Percentiles rank a stretch among this genome's conserved stretches.
Conservation (phyloP, 2,888 invertebrate species). For the Drepanosiphum platanoidis region DNA sequence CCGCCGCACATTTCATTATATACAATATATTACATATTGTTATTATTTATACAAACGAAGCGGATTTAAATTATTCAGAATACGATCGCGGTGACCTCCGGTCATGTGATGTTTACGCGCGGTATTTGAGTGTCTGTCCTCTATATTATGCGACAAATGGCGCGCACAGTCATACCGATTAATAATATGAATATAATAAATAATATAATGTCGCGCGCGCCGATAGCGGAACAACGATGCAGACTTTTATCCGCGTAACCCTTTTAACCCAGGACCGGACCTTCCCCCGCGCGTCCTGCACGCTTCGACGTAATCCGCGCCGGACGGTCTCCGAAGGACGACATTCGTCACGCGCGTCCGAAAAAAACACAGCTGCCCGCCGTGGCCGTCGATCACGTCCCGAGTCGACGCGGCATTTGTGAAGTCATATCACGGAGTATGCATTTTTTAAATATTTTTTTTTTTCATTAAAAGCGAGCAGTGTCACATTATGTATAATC, state of each 20-base stretch:
- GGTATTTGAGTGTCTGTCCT: neutral
- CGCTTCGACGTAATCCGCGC: neutral
- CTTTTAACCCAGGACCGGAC: neutral
- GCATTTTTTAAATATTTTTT: too few relatives aligned
- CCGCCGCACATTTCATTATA: neutral
- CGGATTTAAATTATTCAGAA: constrained; percentile 55
- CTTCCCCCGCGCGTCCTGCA: neutral
- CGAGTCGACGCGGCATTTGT: too few relatives aligned
- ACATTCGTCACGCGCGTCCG: neutral
- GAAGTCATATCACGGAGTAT: too few relatives aligned
- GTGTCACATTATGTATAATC: too few relatives aligned
- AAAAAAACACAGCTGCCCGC: too few relatives aligned
- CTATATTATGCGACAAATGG: constrained; percentile 35
- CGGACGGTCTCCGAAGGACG: neutral
- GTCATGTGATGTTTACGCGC: neutral
- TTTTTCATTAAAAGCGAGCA: too few relatives aligned
- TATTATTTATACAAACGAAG: neutral
- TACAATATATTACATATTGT: too few relatives aligned
- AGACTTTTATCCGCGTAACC: neutral
- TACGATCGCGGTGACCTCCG: constrained; percentile 34
- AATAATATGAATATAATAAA: too few relatives aligned
- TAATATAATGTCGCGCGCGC: too few relatives aligned
- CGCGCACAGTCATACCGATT: neutral
- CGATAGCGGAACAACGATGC: neutral
- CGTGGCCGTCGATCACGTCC: neutral